Percentiles rank a stretch among this genome's conserved stretches.
phyloP scores from a whole-genome alignment of 2,797 vertebrate genomes.

The Labroides dimidiatus region DNA sequence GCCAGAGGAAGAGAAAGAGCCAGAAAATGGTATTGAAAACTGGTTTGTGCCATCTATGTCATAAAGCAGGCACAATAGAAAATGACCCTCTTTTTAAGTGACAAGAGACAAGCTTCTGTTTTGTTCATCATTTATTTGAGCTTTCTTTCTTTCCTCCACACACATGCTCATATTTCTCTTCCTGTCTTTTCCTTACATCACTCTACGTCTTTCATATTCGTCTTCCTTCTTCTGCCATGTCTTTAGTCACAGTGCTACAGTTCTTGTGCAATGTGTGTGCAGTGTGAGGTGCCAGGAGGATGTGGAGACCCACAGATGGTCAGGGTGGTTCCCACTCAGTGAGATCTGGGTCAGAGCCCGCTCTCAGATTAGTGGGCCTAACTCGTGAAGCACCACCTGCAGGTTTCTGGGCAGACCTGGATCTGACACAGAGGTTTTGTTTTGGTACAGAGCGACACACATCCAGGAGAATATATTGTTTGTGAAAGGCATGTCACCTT shows the following conservation, averaged over 20 bases:
- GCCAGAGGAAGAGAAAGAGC: conserved; percentile 56
- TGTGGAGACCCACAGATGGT: conserved; percentile 87
- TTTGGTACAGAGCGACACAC: conserved; percentile 61
- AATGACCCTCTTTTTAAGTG: conserved; percentile 38
- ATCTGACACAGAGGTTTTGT: conserved; percentile 79
- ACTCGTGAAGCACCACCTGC: conserved; percentile 74
- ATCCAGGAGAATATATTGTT: conserved; percentile 52
- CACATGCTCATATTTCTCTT: background rate
- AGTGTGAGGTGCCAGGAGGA: conserved; percentile 78
- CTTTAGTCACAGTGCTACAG: conserved; percentile 6
- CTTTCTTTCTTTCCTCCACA: background rate
- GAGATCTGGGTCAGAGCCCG: conserved; percentile 82
- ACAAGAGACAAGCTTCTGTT: background rate
- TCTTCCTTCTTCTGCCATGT: conserved; percentile 9
- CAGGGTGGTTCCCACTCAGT: conserved; percentile 87
- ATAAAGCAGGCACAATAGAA: conserved; percentile 43
- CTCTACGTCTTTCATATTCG: background rate
- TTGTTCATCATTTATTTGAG: background rate
- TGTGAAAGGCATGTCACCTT: conserved; percentile 55
- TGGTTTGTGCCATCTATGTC: conserved; percentile 41
- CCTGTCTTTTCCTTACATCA: background rate
- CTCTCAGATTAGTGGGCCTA: conserved; percentile 81
- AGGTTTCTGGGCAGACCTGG: conserved; percentile 75
- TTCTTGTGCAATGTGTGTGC: conserved; percentile 43
- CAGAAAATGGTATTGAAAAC: conserved; percentile 50